Percentiles rank a stretch among this genome's conserved stretches.
phyloP scores from a whole-genome alignment of 1,140 invertebrate species.

The Archegozetes longisetosus region DNA sequence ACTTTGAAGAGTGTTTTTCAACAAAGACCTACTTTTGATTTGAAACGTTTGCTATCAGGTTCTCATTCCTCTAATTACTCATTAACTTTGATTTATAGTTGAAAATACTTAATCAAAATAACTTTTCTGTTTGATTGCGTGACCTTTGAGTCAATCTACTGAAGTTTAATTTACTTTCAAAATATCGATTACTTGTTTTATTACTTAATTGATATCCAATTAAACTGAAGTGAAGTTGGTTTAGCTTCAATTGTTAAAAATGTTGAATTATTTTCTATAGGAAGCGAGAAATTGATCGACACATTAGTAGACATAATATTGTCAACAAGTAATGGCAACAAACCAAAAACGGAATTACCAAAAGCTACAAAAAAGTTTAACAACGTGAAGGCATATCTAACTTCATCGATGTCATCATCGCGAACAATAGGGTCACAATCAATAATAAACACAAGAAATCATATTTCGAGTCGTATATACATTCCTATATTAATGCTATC shows the following conservation, averaged over 20 bases:
- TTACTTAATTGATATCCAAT: too few relatives aligned
- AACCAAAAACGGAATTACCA: neutral
- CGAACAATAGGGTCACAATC: neutral
- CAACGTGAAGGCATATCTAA: neutral
- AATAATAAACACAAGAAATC: neutral
- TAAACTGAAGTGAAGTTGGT: too few relatives aligned
- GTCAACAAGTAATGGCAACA: neutral
- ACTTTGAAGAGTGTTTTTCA: slow-evolving; percentile 16
- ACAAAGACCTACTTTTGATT: slow-evolving; percentile 18
- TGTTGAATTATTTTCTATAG: too few relatives aligned
- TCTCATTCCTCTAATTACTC: too few relatives aligned
- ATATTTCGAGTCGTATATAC: slow-evolving; percentile 11
- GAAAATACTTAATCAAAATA: neutral
- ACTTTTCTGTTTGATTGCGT: too few relatives aligned
- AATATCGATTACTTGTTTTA: too few relatives aligned
- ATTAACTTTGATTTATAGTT: neutral
- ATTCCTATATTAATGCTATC: slow-evolving; percentile 12
- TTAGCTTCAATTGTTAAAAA: too few relatives aligned
- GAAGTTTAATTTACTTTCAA: too few relatives aligned
- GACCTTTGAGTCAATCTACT: too few relatives aligned
- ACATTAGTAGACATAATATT: slow-evolving; percentile 4
- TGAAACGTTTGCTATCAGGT: slow-evolving; percentile 8
- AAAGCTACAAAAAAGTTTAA: neutral
- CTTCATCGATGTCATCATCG: neutral
- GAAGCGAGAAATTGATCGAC: slow-evolving; percentile 15